Evolutionary conservation across 2,888 invertebrate genomes (phyloP), one percentile per base, ranked within the genome.

Genomic region (Oscheius sp.): DNA sequence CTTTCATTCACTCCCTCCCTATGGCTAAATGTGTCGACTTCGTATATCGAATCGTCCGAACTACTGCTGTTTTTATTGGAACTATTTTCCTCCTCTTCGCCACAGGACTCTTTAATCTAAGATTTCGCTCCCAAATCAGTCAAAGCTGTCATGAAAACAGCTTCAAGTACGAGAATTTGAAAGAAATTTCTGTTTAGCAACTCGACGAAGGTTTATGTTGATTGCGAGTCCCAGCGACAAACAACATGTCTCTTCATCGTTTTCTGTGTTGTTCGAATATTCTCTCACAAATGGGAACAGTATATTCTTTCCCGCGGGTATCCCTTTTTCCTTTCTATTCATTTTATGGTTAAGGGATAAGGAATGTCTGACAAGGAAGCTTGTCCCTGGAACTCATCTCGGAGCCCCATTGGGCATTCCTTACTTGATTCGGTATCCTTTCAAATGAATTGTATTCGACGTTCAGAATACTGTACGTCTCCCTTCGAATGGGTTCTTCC

Each of bases 211-310:
- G 65, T 17, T 38, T 36, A 32, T 38, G 12, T n/a, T 5, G 63
- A 50, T 32, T 64, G 63, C n/a, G 50, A 33, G 6, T 38, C 59
- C 24, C 75, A 75, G 28, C 54, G 75, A 30, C 50, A 63, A 1
- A 69, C 72, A n/a, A 72, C 70, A 14, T 65, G 71, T 9, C 70
- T 73, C 12, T 76, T 76, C 38, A 68, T 76, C 45, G 70, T 73
- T 12, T 76, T 74, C 70, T 74, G 76, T 65, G 44, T 74, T 22
- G 66, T 76, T 50, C 69, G 76, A 3, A 36, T 76, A 9, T 62
- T 76, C 56, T 76, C 76, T 1, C 68, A 74, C 49, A 71, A 73
- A 59, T 74, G 74, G 32, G 76, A 76, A 44, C 61, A 68, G 20
- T 59, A 44, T 26, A 26, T 59, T 30, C 41, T 59, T 1, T 41